phyloP scores from a whole-genome alignment of 2,888 invertebrate genomes.

The Microdon myrmicae region DNA sequence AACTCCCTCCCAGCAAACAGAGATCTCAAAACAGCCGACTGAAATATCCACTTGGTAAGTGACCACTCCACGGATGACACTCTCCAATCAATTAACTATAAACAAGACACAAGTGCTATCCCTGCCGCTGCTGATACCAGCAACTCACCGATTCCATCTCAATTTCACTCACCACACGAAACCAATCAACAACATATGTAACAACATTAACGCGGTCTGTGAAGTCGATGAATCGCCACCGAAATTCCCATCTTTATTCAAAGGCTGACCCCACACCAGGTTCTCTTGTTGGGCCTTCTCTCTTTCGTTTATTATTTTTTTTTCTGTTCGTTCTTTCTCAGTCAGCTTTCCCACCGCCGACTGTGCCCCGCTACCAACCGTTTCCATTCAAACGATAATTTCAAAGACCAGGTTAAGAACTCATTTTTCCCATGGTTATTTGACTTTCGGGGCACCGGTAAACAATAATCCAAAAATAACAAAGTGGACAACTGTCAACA shows the following conservation, averaged over 20 bases:
- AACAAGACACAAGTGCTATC: conserved; percentile 29
- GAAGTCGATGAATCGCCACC: conserved; percentile 45
- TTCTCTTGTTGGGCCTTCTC: too few relatives aligned
- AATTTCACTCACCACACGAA: conserved; percentile 33
- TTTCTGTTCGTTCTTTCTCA: conserved; percentile 21
- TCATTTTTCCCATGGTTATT: conserved; percentile 50
- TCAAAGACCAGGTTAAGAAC: conserved; percentile 39
- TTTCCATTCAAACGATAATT: conserved; percentile 51
- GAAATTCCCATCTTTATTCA: conserved; percentile 35
- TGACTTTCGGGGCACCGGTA: conserved; percentile 45
- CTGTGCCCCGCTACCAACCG: conserved; percentile 27
- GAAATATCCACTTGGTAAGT: conserved; percentile 39
- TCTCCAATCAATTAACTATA: conserved; percentile 48
- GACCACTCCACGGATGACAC: conserved; percentile 47
- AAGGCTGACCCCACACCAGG: conserved; percentile 22
- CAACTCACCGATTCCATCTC: conserved; percentile 7
- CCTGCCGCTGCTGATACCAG: conserved; percentile 12
- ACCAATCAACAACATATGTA: conserved; percentile 51
- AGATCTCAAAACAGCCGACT: conserved; percentile 49
- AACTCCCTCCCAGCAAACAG: conserved; percentile 36
- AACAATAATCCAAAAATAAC: conserved; percentile 46
- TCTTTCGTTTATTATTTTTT: too few relatives aligned
- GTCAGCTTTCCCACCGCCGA: conserved; percentile 10
- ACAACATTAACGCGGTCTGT: conserved; percentile 49
- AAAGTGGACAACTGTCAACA: conserved; percentile 51